phyloP scores from a whole-genome alignment of 2,888 invertebrate genomes.

The Acanthosepion esculentum region DNA sequence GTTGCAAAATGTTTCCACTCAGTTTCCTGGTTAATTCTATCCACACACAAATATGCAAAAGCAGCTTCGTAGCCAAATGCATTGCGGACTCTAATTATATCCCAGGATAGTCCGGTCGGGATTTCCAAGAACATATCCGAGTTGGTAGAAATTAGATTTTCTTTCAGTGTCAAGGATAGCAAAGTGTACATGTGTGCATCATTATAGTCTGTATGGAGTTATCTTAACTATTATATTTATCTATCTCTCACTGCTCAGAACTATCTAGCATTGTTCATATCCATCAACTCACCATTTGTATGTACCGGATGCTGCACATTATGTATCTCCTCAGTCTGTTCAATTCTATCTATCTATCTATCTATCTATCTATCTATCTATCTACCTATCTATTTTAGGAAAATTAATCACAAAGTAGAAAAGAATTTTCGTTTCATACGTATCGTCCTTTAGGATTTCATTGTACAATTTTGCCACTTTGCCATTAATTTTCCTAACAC shows the following conservation, averaged over 20 bases:
- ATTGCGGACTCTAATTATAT: neutral
- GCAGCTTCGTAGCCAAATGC: neutral
- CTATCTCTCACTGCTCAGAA: neutral
- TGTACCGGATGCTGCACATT: too few relatives aligned
- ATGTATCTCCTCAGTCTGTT: too few relatives aligned
- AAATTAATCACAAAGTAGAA: too few relatives aligned
- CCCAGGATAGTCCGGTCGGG: neutral
- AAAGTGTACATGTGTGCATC: neutral
- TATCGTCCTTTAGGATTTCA: too few relatives aligned
- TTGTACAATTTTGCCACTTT: too few relatives aligned
- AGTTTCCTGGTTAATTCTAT: too few relatives aligned
- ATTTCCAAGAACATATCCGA: neutral
- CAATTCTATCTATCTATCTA: neutral
- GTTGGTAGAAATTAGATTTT: neutral
- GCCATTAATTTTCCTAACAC: too few relatives aligned
- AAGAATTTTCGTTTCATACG: too few relatives aligned
- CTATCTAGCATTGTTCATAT: neutral
- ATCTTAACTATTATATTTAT: neutral
- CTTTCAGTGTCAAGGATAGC: neutral
- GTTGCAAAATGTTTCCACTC: too few relatives aligned
- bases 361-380: slow-evolving; percentile 14
- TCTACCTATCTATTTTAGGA: neutral
- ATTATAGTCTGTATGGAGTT: neutral
- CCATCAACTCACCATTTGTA: too few relatives aligned
- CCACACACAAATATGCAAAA: too few relatives aligned